These are phyloP conservation scores for Protobothrops mucrosquamatus DNA, from an alignment of 2,113 vertebrate genomes.

Conservation along the genomic window DNA sequence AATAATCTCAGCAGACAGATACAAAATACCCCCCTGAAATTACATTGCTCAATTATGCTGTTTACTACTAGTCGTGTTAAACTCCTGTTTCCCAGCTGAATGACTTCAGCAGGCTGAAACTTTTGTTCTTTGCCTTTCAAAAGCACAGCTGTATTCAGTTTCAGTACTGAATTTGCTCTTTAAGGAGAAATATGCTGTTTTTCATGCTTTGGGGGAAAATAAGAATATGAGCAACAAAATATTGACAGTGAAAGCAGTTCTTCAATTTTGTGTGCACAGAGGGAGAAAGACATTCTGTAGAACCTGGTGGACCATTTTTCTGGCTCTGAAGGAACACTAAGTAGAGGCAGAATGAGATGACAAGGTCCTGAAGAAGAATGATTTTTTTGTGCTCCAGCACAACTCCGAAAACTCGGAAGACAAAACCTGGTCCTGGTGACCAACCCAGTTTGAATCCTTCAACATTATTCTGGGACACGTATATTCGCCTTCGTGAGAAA, in stretches of 20 bases:
- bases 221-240: conserved; percentile 19
- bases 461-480: no score
- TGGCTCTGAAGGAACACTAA: conserved; percentile 31
- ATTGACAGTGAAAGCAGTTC: conserved; percentile 58
- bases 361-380: background rate
- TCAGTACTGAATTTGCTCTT: conserved; percentile 40
- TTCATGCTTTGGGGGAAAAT: conserved; percentile 46
- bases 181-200: conserved; percentile 43
- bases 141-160: conserved; percentile 38
- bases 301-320: conserved; percentile 48
- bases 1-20: conserved; percentile 66
- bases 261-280: conserved; percentile 53
- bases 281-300: conserved; percentile 60
- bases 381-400: no score
- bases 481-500: background rate
- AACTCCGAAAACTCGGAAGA: no score
- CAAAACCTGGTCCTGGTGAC: no score
- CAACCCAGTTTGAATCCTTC: no score
- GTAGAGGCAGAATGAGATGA: background rate
- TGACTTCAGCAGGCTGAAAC: conserved; percentile 42
- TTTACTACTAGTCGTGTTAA: conserved; percentile 59
- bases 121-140: conserved; percentile 48
- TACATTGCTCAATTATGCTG: conserved; percentile 59
- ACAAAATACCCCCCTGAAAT: conserved; percentile 68
- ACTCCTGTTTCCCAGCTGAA: conserved; percentile 57